phyloP scores from a whole-genome alignment of 2,113 vertebrate species.

The Trichomycterus rosablanca region DNA sequence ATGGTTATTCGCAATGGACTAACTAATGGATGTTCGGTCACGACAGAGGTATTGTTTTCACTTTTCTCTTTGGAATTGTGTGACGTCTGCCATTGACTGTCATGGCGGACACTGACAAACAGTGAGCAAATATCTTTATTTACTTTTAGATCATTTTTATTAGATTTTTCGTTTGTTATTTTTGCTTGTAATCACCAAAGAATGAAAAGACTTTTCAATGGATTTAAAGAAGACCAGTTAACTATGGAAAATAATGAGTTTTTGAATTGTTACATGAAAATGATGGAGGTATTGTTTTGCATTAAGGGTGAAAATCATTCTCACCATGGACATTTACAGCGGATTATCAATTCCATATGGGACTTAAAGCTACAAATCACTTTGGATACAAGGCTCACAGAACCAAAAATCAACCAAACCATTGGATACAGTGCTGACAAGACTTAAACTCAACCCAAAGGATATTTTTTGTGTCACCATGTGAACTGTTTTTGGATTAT shows the following conservation, averaged over 20 bases:
- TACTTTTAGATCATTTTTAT: constrained; percentile 44
- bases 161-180: constrained; percentile 63
- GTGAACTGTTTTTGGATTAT: too few species aligned
- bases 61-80: constrained; percentile 64
- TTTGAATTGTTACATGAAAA: constrained; percentile 58
- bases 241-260: constrained; percentile 46
- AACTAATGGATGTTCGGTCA: constrained; percentile 61
- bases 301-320: constrained; percentile 46
- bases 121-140: constrained; percentile 62
- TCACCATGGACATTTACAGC: constrained; percentile 50
- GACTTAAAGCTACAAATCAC: constrained; percentile 36
- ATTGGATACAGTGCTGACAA: too few species aligned
- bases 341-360: constrained; percentile 41
- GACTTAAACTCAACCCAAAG: too few species aligned
- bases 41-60: constrained; percentile 57
- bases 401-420: constrained; percentile 7
- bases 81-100: constrained; percentile 59
- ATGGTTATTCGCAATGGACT: constrained; percentile 84
- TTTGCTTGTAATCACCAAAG: constrained; percentile 51
- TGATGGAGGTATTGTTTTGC: constrained; percentile 49
- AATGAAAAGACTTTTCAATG: constrained; percentile 52
- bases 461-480: too few species aligned
- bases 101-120: constrained; percentile 54
- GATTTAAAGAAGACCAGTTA: constrained; percentile 42
- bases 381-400: constrained; percentile 44